Base-by-base conservation (phyloP, 2,888 invertebrate genomes). In the Tenthredo amoena region DNA sequence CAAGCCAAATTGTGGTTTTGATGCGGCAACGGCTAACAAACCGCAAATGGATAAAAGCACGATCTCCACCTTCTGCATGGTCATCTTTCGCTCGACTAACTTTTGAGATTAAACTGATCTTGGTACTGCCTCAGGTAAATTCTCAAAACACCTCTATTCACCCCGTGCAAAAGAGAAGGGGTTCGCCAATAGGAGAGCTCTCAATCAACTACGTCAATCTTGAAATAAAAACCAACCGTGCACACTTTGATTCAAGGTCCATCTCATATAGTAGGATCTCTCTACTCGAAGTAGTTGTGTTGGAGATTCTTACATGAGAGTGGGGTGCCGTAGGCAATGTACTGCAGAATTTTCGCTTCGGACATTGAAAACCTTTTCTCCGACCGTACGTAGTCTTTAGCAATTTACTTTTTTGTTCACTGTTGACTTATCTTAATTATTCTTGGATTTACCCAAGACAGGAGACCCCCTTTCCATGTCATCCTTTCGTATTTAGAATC, bases 71-170 rank as follows among this genome's bases (percentile, higher is more conserved):
- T 87, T 85, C 86, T 86, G 43, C 85, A 82, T 88, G 89, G 89
- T 88, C 91, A 91, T 91, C 91, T 89, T 90, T 86, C 82, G 71
- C 77, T 86, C 88, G 85, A 91, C 91, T 91, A 89, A 85, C 85
- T 81, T 82, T 84, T 85, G 81, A 71, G 81, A 82, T 85, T 71
- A 86, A 87, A 85, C 87, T 40, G 68, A 34, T 68, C 47, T 26
- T 21, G 43, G 43, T 68, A 47, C n/a, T 68, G 21, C 47, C 71
- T 68, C 34, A 26, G 79, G 62, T 85, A 18, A 72, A 71, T 86
- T 86, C 76, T 81, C 34, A 81, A 86, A 84, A 84, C 40, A 58
- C 65, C 81, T 34, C 84, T 1, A 31, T 85, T 83, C 85, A 86
- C 85, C 77, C 85, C 31, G 55, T 18, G 58, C 62, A n/a, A 10